phyloP scores from a whole-genome alignment of 2,888 invertebrate species.

The Archips crataeganus region DNA sequence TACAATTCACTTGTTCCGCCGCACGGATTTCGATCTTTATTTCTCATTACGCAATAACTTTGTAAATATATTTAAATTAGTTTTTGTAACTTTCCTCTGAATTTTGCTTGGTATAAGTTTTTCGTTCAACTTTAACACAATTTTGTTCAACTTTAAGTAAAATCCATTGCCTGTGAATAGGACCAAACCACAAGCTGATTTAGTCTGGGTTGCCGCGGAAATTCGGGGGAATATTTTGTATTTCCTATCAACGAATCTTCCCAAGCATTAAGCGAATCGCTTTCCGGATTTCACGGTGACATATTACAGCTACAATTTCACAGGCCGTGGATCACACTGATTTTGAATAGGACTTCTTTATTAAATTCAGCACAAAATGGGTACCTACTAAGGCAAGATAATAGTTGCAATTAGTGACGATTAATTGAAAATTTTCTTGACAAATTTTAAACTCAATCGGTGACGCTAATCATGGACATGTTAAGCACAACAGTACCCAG shows the following conservation, averaged over 20 bases:
- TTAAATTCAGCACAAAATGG: not conserved
- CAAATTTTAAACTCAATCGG: too few relatives aligned
- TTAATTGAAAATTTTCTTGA: too few relatives aligned
- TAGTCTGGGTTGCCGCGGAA: constrained; percentile 42
- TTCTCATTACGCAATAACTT: not conserved
- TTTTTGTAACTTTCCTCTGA: not conserved
- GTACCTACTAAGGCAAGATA: not conserved
- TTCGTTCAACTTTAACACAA: not conserved
- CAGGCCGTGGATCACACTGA: constrained; percentile 31
- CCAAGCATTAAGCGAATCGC: constrained; percentile 50
- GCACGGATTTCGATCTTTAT: not conserved
- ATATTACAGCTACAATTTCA: constrained; percentile 40
- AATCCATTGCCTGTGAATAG: constrained; percentile 25
- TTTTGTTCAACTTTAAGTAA: not conserved
- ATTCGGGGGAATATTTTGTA: constrained; percentile 48
- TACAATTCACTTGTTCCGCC: not conserved
- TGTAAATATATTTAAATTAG: constrained; percentile 2
- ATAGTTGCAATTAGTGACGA: too few relatives aligned
- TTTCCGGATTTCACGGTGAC: constrained; percentile 43
- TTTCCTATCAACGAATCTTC: constrained; percentile 50
- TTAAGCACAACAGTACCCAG: too few relatives aligned
- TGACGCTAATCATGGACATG: too few relatives aligned
- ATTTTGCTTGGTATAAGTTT: not conserved
- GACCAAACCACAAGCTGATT: constrained; percentile 42
- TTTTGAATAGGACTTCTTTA: constrained; percentile 19